Conservation (phyloP, 2,797 vertebrate species). For the Gallinago nigripennis region DNA sequence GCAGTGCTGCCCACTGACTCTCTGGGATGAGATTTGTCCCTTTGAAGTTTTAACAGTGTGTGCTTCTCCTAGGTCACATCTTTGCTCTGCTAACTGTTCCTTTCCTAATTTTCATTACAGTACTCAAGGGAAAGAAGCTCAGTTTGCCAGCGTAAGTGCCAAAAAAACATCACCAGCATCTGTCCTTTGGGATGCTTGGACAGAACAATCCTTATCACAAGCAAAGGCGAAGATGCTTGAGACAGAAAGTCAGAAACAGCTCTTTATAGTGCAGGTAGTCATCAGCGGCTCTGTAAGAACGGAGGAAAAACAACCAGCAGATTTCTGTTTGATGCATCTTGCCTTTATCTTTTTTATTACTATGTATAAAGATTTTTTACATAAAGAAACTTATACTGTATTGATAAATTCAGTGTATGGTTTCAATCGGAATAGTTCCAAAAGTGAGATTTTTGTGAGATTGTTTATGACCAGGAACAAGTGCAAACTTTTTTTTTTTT, state of each 20-base stretch:
- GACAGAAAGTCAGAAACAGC: constrained; percentile 84
- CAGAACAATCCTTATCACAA: constrained; percentile 82
- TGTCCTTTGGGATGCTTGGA: constrained; percentile 81
- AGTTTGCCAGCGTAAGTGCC: constrained; percentile 98
- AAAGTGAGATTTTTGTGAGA: constrained; percentile 80
- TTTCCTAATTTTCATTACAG: constrained; percentile 73
- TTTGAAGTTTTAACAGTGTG: background rate
- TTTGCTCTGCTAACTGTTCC: constrained; percentile 32
- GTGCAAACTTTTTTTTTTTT: constrained; percentile 71
- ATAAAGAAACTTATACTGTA: constrained; percentile 87
- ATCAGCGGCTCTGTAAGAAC: constrained; percentile 81
- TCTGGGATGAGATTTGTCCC: background rate
- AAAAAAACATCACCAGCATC: constrained; percentile 81
- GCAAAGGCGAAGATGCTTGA: constrained; percentile 89
- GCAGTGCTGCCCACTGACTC: background rate
- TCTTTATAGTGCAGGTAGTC: constrained; percentile 80
- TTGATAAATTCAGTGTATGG: constrained; percentile 85
- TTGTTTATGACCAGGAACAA: constrained; percentile 77
- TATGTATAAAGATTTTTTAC: constrained; percentile 97
- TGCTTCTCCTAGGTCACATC: background rate
- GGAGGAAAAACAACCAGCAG: constrained; percentile 79
- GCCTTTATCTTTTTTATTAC: constrained; percentile 94
- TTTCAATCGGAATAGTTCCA: constrained; percentile 80
- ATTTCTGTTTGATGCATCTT: constrained; percentile 98
- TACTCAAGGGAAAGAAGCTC: constrained; percentile 99